Conservation (phyloP, 2,888 invertebrate species). For the Brachypterus glaber region DNA sequence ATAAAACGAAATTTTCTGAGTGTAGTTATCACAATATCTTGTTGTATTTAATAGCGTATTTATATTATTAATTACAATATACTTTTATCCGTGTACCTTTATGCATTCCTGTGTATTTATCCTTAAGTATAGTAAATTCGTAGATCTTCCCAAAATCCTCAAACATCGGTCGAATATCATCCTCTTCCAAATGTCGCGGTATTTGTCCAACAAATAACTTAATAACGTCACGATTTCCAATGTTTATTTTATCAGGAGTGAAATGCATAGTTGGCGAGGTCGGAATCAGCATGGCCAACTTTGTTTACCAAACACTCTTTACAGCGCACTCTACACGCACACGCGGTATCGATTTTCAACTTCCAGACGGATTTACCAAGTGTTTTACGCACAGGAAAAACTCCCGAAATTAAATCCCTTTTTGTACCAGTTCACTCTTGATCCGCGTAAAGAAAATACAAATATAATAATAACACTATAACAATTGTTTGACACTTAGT, state of each 20-base stretch:
- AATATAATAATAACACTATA: no score
- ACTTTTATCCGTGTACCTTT: no score
- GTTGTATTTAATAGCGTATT: no score
- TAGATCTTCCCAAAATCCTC: slow-evolving; percentile 90
- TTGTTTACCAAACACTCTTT: background rate
- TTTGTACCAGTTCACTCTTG: no score
- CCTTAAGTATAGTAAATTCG: slow-evolving; percentile 89
- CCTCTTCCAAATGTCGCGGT: slow-evolving; percentile 80
- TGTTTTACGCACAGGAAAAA: no score
- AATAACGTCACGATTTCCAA: slow-evolving; percentile 45
- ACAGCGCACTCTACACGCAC: slow-evolving; percentile 12
- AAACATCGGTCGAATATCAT: slow-evolving; percentile 80
- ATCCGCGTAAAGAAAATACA: no score
- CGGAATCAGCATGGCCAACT: slow-evolving; percentile 38
- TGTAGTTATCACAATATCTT: no score
- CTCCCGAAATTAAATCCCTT: no score
- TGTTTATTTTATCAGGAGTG: slow-evolving; percentile 9
- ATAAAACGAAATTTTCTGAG: no score
- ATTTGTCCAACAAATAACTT: slow-evolving; percentile 92
- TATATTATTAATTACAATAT: no score
- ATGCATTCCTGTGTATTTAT: slow-evolving; percentile 91
- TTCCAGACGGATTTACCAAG: background rate
- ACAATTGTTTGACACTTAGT: no score
- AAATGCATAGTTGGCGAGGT: slow-evolving; percentile 35
- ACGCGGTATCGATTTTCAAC: slow-evolving; percentile 8